phyloP scores from a whole-genome alignment of 1,140 invertebrate species.

The Helicoverpa zea region DNA sequence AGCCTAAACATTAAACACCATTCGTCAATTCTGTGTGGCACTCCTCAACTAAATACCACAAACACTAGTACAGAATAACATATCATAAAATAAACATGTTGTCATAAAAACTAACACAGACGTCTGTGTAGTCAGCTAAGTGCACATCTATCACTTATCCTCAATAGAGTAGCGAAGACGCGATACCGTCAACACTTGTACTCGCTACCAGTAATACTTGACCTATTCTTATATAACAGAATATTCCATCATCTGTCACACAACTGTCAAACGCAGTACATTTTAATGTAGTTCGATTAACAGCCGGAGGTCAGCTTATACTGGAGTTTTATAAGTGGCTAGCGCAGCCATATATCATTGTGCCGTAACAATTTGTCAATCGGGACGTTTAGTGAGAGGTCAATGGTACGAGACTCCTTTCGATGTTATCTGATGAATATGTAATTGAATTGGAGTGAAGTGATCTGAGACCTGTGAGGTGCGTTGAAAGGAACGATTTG shows the following conservation, averaged over 20 bases:
- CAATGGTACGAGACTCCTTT: neutral
- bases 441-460: slow-evolving; percentile 27
- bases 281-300: neutral
- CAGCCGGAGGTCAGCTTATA: neutral
- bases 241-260: neutral
- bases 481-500: slow-evolving; percentile 23
- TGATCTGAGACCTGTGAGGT: neutral
- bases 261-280: neutral
- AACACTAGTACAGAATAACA: slow-evolving; percentile 5
- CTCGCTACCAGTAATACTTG: neutral
- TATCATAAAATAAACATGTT: slow-evolving; percentile 2
- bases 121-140: slow-evolving; percentile 5
- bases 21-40: neutral
- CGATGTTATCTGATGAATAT: slow-evolving; percentile 21
- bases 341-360: slow-evolving; percentile 40
- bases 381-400: slow-evolving; percentile 20
- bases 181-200: slow-evolving; percentile 23
- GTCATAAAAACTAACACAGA: slow-evolving; percentile 36
- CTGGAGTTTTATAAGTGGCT: neutral
- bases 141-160: slow-evolving; percentile 34
- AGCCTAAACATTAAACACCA: neutral
- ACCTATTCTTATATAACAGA: neutral
- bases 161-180: neutral
- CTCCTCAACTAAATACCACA: neutral
- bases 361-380: slow-evolving; percentile 52